A percentile compares a stretch with the other conserved stretches of the same genome.
Evolutionary conservation across 2,797 vertebrate species (phyloP).

Genomic region (Notoglanidium macrostoma): DNA sequence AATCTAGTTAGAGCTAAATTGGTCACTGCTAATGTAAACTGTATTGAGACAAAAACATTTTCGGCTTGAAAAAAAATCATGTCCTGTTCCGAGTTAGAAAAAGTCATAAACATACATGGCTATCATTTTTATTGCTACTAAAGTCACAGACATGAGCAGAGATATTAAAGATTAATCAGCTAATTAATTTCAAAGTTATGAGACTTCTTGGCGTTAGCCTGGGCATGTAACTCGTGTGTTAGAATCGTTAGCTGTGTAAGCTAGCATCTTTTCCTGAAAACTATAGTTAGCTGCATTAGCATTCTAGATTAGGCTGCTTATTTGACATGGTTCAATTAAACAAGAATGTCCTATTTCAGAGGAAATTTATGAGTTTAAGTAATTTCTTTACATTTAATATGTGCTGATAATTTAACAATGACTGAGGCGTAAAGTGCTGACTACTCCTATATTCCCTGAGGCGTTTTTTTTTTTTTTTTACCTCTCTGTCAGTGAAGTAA

Average conservation of each 20-base stretch:
- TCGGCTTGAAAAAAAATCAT: neutral
- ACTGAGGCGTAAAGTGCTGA: neutral
- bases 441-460: neutral
- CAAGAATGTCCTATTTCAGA: neutral
- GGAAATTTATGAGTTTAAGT: neutral
- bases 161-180: neutral
- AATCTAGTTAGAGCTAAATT: neutral
- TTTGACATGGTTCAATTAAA: neutral
- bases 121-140: neutral
- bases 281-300: neutral
- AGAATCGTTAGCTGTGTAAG: neutral
- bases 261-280: no score
- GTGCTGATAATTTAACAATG: neutral
- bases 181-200: neutral
- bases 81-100: neutral
- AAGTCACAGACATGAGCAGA: neutral
- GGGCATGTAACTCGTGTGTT: neutral
- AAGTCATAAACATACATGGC: neutral
- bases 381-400: neutral
- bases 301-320: neutral
- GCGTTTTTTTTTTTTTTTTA: conserved; percentile 51
- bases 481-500: conserved; percentile 87
- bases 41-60: neutral
- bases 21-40: neutral
- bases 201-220: neutral